Evolutionary conservation across 2,113 vertebrate species (phyloP), one percentile per base, ranked within the genome.

Genomic region (Burhinus oedicnemus): DNA sequence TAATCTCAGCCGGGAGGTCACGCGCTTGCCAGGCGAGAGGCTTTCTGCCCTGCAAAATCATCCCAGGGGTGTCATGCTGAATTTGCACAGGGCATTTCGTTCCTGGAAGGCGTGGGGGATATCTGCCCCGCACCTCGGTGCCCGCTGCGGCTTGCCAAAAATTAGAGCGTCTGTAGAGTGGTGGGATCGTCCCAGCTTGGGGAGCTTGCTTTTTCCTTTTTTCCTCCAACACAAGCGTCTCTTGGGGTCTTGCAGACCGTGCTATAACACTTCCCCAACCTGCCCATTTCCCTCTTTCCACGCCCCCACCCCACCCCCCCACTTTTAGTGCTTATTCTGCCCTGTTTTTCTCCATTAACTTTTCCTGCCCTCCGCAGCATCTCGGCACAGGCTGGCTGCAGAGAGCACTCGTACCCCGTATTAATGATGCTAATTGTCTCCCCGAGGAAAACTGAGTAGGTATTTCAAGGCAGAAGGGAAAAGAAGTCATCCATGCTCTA

Each of bases 341-440:
- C 38, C 14, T 11, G 1, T 77, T 93, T 89, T 55, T 29, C 23
- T 77, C 62, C 27, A 1, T 23, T 26, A 29, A 6, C 26, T 7
- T 74, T 44, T 51, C 71, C 62, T 88, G 75, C 65, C n/a, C 49
- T 70, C 34, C 2, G 1, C 54, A 34, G 55, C 74, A 36, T 44
- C 83, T 30, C 38, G 55, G 66, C 34, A 2, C 47, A 10, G 40
- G 44, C 15, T 44, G 44, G 44, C 44, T 44, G 44, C 44, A 44
- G 44, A 44, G 81, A 74, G 11, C 58, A 23, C 77, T 54, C 9
- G 0, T 11, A 9, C 19, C 38, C 45, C 2, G 0, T 44, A 3
- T 27, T 62, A 30, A 92, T 78, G 17, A 34, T 11, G 25, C 19
- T 79, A 2, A 64, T 89, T 83, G 58, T n/a, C 44, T 65, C 60